Percentiles rank a stretch among this genome's conserved stretches.
These are phyloP conservation scores for Leptinotarsa texana DNA, from an alignment of 1,140 invertebrate species.

Conservation along the genomic window DNA sequence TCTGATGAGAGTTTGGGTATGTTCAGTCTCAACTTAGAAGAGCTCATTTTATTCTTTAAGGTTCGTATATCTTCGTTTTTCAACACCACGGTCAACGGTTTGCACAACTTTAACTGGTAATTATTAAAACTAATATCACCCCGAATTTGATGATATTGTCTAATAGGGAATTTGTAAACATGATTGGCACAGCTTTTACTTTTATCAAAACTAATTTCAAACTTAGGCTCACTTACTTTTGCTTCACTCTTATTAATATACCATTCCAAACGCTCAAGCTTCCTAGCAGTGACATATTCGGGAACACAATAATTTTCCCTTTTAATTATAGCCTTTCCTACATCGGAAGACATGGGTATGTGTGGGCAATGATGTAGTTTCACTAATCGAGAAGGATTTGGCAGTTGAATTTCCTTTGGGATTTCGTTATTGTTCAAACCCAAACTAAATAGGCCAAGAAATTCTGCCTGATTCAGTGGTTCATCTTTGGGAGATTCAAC, in stretches of 20 bases:
- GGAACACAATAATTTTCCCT: constrained; percentile 36
- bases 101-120: constrained; percentile 32
- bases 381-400: constrained; percentile 13
- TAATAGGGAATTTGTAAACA: constrained; percentile 42
- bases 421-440: constrained; percentile 14
- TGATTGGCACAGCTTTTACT: constrained; percentile 25
- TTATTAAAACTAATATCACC: constrained; percentile 16
- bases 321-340: constrained; percentile 37
- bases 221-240: constrained; percentile 10
- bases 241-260: constrained; percentile 38
- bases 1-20: constrained; percentile 4
- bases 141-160: constrained; percentile 36
- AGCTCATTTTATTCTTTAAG: constrained; percentile 15
- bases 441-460: constrained; percentile 33
- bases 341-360: constrained; percentile 44
- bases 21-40: neutral
- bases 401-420: constrained; percentile 7
- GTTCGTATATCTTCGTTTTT: constrained; percentile 32
- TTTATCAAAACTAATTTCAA: constrained; percentile 24
- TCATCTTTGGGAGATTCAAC: constrained; percentile 2
- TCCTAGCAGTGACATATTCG: constrained; percentile 33
- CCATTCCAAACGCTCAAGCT: constrained; percentile 40
- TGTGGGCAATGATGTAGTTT: constrained; percentile 29
- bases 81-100: constrained; percentile 33
- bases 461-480: constrained; percentile 32